A percentile compares a stretch with the other conserved stretches of the same genome.
These are phyloP conservation scores for Perithous albicinctus DNA, from an alignment of 2,888 invertebrate species.

Conservation along the genomic window DNA sequence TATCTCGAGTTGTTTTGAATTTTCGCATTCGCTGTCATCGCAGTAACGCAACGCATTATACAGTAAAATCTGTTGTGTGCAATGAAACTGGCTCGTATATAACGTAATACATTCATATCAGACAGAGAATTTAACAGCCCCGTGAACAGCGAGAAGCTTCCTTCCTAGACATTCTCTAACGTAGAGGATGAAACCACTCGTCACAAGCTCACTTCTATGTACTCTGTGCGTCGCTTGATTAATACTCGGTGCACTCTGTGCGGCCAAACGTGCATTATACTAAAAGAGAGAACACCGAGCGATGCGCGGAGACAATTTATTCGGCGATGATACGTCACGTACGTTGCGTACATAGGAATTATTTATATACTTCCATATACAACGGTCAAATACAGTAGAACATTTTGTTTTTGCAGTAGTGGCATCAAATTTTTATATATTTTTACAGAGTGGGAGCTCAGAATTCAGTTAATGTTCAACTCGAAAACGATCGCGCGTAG, in stretches of 20 bases:
- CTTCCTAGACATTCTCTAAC: slow-evolving; percentile 21
- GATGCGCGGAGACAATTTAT: slow-evolving; percentile 47
- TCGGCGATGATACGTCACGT: slow-evolving; percentile 52
- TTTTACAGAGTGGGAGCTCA: neutral
- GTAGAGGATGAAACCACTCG: slow-evolving; percentile 37
- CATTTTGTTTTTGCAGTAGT: slow-evolving; percentile 10
- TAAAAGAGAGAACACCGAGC: slow-evolving; percentile 29
- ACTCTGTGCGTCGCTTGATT: slow-evolving; percentile 43
- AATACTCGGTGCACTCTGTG: slow-evolving; percentile 43
- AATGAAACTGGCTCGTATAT: slow-evolving; percentile 4
- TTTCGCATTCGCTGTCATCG: slow-evolving; percentile 2
- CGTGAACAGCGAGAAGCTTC: slow-evolving; percentile 41
- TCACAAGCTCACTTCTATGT: slow-evolving; percentile 40
- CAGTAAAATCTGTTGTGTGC: slow-evolving; percentile 17
- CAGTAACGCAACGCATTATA: slow-evolving; percentile 10
- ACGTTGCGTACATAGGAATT: slow-evolving; percentile 38
- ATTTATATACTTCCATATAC: slow-evolving; percentile 38
- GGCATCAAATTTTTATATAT: slow-evolving; percentile 5
- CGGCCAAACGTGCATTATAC: neutral
- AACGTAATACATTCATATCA: slow-evolving; percentile 47
- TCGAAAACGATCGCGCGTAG: neutral
- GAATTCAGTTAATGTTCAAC: neutral
- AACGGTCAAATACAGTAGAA: slow-evolving; percentile 30
- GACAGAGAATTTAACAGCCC: slow-evolving; percentile 45
- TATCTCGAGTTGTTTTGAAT: neutral